Evolutionary conservation across 2,888 invertebrate genomes (phyloP).

Genomic region (Xestia rhomboidea): DNA sequence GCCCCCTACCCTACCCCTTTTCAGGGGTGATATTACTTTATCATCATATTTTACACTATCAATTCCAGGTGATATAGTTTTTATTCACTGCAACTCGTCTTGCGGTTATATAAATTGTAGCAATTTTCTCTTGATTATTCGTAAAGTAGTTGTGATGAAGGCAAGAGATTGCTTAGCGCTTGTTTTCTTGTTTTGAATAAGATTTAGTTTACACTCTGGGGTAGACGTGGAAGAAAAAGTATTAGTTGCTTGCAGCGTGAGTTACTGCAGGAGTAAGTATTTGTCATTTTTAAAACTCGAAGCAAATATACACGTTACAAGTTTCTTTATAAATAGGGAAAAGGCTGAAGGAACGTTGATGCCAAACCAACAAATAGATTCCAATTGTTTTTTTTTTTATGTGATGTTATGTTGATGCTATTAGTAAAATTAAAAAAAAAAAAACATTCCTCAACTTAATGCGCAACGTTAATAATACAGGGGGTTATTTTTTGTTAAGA

Average conservation of each 20-base stretch:
- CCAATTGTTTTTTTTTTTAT: not conserved
- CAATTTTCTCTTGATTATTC: slow-evolving; percentile 63
- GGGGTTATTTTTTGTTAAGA: not conserved
- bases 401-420: not conserved
- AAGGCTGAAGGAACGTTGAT: not conserved
- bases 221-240: slow-evolving; percentile 57
- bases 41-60: slow-evolving; percentile 84
- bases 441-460: not conserved
- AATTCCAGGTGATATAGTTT: slow-evolving; percentile 74
- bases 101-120: slow-evolving; percentile 55
- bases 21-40: slow-evolving; percentile 55
- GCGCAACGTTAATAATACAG: not conserved
- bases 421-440: no score
- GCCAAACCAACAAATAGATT: not conserved
- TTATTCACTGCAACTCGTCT: slow-evolving; percentile 47
- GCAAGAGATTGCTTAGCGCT: slow-evolving; percentile 55
- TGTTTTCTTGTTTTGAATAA: slow-evolving; percentile 58
- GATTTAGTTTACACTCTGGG: slow-evolving; percentile 63
- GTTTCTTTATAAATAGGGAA: slow-evolving; percentile 4
- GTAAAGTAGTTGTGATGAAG: slow-evolving; percentile 58
- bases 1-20: not conserved
- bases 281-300: slow-evolving; percentile 34
- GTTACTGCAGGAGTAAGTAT: slow-evolving; percentile 39
- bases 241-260: slow-evolving; percentile 37
- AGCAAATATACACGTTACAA: slow-evolving; percentile 7